phyloP scores from a whole-genome alignment of 1,140 invertebrate species.

The Trichonephila clavipes region DNA sequence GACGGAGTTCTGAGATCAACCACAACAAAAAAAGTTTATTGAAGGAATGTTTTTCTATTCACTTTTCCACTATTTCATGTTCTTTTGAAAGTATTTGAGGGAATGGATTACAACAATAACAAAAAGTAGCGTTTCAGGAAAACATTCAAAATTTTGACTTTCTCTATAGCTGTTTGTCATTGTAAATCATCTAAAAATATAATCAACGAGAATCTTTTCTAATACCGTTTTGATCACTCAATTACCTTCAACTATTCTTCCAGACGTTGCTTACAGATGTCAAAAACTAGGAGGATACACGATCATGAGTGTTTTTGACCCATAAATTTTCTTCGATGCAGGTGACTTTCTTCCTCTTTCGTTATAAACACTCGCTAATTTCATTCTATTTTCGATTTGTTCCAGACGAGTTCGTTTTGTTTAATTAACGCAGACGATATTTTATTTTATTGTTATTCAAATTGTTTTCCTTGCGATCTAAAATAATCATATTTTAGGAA shows the following conservation, averaged over 20 bases:
- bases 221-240: background rate
- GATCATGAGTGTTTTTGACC: conserved; percentile 17
- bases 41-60: background rate
- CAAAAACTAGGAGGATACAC: background rate
- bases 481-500: too few relatives aligned
- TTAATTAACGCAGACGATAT: too few relatives aligned
- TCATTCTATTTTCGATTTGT: background rate
- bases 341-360: background rate
- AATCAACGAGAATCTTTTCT: background rate
- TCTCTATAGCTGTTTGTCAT: background rate
- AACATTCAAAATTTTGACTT: background rate
- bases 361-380: background rate
- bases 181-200: background rate
- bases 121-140: background rate
- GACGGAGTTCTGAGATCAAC: conserved; percentile 55
- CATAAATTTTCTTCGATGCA: conserved; percentile 22
- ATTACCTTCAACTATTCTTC: background rate
- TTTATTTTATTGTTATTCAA: background rate
- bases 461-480: background rate
- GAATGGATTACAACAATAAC: background rate
- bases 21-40: background rate
- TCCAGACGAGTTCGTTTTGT: background rate
- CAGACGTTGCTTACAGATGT: conserved; percentile 6
- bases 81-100: background rate
- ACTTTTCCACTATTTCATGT: background rate